Percentiles rank a stretch among this genome's conserved stretches.
phyloP scores from a whole-genome alignment of 2,888 invertebrate species.

The Ceratothoa steindachneri region DNA sequence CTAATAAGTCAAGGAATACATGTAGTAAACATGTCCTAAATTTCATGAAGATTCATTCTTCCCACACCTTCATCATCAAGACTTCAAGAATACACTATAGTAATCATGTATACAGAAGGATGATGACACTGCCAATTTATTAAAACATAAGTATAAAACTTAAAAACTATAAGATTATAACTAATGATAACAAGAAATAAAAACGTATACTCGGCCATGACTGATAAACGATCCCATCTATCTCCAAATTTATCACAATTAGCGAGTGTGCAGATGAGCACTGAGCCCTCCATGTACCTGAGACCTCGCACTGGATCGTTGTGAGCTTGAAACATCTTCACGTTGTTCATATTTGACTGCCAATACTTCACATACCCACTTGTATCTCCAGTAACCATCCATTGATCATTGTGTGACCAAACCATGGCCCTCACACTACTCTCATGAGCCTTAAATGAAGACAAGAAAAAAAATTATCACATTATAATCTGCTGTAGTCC shows the following conservation, averaged over 20 bases:
- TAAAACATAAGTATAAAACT: background rate
- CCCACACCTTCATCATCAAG: too few relatives aligned
- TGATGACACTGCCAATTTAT: too few relatives aligned
- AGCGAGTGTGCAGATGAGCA: background rate
- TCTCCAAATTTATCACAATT: background rate
- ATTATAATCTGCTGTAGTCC: too few relatives aligned
- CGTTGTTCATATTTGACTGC: constrained; percentile 99
- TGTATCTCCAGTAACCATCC: constrained; percentile 99
- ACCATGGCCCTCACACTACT: constrained; percentile 98
- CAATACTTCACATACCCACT: constrained; percentile 99
- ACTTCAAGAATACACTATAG: too few relatives aligned
- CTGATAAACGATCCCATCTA: background rate
- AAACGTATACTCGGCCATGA: constrained; percentile 5
- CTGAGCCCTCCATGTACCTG: constrained; percentile 62
- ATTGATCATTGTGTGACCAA: constrained; percentile 98
- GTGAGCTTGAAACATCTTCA: constrained; percentile 99
- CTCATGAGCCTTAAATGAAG: constrained; percentile 82
- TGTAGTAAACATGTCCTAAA: too few relatives aligned
- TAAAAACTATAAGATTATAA: background rate
- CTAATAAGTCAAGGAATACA: too few relatives aligned
- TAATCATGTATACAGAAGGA: too few relatives aligned
- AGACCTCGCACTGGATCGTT: constrained; percentile 99
- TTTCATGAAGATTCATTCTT: too few relatives aligned
- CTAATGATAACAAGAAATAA: background rate
- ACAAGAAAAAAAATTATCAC: background rate